Conservation (phyloP, 2,888 invertebrate species). For the Drosophila helvetica region DNA sequence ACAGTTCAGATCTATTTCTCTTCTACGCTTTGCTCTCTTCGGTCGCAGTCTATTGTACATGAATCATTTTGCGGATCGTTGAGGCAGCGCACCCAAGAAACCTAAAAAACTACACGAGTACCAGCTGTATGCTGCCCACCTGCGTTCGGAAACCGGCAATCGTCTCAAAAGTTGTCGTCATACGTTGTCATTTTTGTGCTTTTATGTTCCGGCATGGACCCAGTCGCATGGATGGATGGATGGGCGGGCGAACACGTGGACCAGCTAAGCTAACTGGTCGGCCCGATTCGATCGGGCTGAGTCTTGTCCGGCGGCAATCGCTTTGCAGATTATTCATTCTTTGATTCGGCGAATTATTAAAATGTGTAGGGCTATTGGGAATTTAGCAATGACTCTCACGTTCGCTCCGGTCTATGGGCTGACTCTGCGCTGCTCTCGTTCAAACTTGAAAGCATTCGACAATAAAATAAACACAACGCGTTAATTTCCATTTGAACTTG, state of each 20-base stretch:
- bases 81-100: slow-evolving; percentile 34
- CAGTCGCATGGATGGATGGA: slow-evolving; percentile 11
- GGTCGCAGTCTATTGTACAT: not conserved
- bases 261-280: slow-evolving; percentile 46
- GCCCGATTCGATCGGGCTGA: slow-evolving; percentile 33
- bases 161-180: slow-evolving; percentile 55
- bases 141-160: slow-evolving; percentile 55
- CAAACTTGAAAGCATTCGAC: slow-evolving; percentile 47
- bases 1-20: not conserved
- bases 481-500: slow-evolving; percentile 72
- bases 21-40: not conserved
- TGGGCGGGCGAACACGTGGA: slow-evolving; percentile 51
- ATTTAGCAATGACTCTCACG: slow-evolving; percentile 70
- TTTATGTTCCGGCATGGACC: slow-evolving; percentile 72
- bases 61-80: slow-evolving; percentile 28
- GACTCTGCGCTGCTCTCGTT: slow-evolving; percentile 12
- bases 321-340: slow-evolving; percentile 66
- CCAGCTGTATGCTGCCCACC: slow-evolving; percentile 58
- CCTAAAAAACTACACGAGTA: slow-evolving; percentile 6
- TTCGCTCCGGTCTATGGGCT: slow-evolving; percentile 25
- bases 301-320: slow-evolving; percentile 54
- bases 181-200: slow-evolving; percentile 73
- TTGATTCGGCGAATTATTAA: slow-evolving; percentile 30
- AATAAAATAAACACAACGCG: slow-evolving; percentile 50
- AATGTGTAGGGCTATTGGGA: slow-evolving; percentile 15